Percentiles rank a stretch among this genome's conserved stretches.
Evolutionary conservation across 2,113 vertebrate species (phyloP).

Genomic region (Pristiophorus japonicus): DNA sequence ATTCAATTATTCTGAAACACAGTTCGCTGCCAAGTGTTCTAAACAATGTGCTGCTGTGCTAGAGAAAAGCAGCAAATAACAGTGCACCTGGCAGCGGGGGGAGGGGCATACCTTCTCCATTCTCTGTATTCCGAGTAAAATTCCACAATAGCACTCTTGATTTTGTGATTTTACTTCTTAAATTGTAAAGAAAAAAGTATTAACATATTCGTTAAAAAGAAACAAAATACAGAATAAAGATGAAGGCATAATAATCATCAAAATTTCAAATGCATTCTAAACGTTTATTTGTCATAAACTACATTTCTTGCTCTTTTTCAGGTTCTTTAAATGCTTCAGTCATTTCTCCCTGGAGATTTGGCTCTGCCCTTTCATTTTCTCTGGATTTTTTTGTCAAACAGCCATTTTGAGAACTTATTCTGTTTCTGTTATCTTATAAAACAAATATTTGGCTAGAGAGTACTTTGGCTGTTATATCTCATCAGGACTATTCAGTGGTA

Average conservation of each 20-base stretch:
- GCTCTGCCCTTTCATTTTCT: neutral
- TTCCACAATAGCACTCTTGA: neutral
- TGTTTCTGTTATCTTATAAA: neutral
- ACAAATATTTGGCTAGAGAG: neutral
- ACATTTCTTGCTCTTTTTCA: neutral
- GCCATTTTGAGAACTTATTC: neutral
- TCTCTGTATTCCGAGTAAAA: neutral
- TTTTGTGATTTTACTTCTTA: neutral
- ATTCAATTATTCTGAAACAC: neutral
- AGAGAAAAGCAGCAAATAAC: neutral
- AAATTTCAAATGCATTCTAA: neutral
- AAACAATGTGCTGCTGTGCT: neutral
- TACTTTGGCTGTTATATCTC: neutral
- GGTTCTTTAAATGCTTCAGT: neutral
- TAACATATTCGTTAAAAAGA: neutral
- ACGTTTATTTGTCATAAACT: neutral
- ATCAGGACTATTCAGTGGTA: neutral
- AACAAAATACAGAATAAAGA: neutral
- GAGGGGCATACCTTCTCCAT: neutral
- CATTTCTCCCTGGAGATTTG: neutral
- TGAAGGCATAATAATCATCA: neutral
- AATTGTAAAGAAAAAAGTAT: neutral
- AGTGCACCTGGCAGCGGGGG: neutral
- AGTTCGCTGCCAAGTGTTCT: neutral
- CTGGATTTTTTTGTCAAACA: neutral